Conservation (phyloP, 2,113 vertebrate species). For the Ciconia stormi region DNA sequence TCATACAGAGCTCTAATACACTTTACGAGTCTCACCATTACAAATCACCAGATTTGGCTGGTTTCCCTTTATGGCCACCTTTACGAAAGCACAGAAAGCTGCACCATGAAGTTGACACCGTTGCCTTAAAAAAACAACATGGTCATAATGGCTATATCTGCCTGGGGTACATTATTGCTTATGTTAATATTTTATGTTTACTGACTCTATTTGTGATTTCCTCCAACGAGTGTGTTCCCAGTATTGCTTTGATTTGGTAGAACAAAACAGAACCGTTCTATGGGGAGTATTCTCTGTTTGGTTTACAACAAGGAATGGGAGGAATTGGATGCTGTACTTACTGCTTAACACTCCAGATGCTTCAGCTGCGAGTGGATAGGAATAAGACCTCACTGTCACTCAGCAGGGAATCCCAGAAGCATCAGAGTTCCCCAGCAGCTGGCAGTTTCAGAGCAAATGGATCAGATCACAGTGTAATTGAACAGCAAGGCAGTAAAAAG, state of each 20-base stretch:
- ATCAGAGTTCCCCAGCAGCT: slow-evolving; percentile 21
- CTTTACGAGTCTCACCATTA: background rate
- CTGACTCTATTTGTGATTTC: background rate
- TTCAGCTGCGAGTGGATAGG: background rate
- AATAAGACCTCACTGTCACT: background rate
- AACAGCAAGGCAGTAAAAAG: slow-evolving; percentile 28
- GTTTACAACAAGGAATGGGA: background rate
- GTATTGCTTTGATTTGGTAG: background rate
- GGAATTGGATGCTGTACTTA: background rate
- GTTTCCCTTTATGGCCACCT: background rate
- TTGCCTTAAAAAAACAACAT: background rate
- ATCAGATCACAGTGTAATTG: slow-evolving; percentile 3
- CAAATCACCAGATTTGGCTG: background rate
- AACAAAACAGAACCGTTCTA: background rate
- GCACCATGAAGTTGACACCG: background rate
- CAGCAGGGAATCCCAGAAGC: slow-evolving; percentile 27
- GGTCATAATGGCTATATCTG: background rate
- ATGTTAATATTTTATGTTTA: background rate
- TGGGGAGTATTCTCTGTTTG: background rate
- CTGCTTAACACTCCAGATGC: slow-evolving; percentile 21
- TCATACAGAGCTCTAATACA: background rate
- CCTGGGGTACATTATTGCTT: background rate
- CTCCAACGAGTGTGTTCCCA: background rate
- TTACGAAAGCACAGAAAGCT: background rate
- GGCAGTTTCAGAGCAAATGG: slow-evolving; percentile 13